Evolutionary conservation across 2,888 invertebrate species (phyloP), one percentile per base, ranked within the genome.

Genomic region (Cylloceria caligata): DNA sequence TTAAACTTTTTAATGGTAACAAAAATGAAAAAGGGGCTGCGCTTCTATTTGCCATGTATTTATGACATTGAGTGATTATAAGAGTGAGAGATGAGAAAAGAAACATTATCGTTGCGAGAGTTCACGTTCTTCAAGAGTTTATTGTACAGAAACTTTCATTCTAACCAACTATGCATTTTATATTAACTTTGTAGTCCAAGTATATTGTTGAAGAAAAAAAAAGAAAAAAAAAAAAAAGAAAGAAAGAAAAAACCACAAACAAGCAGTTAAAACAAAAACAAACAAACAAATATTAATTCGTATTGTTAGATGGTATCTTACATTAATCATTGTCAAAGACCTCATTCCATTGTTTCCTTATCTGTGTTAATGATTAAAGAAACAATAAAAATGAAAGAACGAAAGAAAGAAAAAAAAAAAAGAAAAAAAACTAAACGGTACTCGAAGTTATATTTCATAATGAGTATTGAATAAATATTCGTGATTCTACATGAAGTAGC

Each of bases 301-400:
- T 78, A 84, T 72, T 75, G 80, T 78, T 84, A 80, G 83, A 78
- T 83, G 80, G 77, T 84, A 81, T 72, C 76, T 76, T 77, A 77
- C 72, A 83, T 71, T 83, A 81, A 83, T 80, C 75, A 80, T 83
- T 82, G 65, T 80, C 77, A 74, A 84, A 76, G 79, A 80, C 81
- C 80, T 84, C 85, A 83, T 88, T 89, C 87, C 88, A 89, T 89
- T 88, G 88, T 88, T 87, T 88, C 86, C 74, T 83, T 80, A 84
- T 79, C 75, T 85, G 87, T 85, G 86, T 87, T 88, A 84, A 85
- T 84, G 39, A 76, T 60, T 68, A 73, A 57, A 47, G 4, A 60
- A 34, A 30, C 11, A 60, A 52, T 24, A 24, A 39, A 21, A 55
- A 16, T 24, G 67, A 68, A 52, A 57, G 60, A 65, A 57, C 47